These are phyloP conservation scores for Platerodrilus igneus DNA, from an alignment of 2,888 invertebrate genomes.

Conservation along the genomic window DNA sequence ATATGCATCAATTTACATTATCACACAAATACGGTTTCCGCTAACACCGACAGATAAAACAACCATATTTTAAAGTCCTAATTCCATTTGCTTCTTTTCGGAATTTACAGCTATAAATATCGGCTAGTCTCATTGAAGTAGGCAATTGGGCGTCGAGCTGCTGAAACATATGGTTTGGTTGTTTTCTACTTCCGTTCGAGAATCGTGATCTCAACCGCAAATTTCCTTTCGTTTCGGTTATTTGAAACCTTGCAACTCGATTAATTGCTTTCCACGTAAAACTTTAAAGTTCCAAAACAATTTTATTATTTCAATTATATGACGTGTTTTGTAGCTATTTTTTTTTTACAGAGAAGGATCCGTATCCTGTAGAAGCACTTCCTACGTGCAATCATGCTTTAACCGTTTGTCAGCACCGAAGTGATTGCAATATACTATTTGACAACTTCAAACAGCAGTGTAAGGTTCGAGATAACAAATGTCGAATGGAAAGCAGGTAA, in stretches of 20 bases:
- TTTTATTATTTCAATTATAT: too few relatives aligned
- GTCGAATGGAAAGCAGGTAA: conserved; percentile 86
- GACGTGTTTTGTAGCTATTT: too few relatives aligned
- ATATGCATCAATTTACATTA: too few relatives aligned
- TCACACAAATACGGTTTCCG: too few relatives aligned
- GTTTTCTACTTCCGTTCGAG: conserved; percentile 32
- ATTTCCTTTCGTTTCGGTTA: conserved; percentile 32
- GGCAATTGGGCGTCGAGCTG: conserved; percentile 34
- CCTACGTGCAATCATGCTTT: conserved; percentile 87
- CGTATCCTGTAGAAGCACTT: conserved; percentile 81
- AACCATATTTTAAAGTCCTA: conserved; percentile 29
- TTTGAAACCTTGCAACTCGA: too few relatives aligned
- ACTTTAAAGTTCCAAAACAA: too few relatives aligned
- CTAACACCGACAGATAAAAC: conserved; percentile 9
- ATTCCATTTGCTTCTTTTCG: conserved; percentile 33
- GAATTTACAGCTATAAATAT: conserved; percentile 33
- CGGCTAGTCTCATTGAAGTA: conserved; percentile 34
- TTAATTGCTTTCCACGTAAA: conserved; percentile 53
- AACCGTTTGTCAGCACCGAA: conserved; percentile 77
- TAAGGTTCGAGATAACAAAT: conserved; percentile 80
- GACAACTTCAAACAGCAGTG: conserved; percentile 85
- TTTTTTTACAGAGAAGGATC: conserved; percentile 73
- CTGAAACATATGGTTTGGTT: conserved; percentile 33
- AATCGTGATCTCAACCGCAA: conserved; percentile 25
- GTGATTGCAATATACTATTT: conserved; percentile 74